Conservation (phyloP, 2,113 vertebrate genomes). For the Cephalopterus ornatus region DNA sequence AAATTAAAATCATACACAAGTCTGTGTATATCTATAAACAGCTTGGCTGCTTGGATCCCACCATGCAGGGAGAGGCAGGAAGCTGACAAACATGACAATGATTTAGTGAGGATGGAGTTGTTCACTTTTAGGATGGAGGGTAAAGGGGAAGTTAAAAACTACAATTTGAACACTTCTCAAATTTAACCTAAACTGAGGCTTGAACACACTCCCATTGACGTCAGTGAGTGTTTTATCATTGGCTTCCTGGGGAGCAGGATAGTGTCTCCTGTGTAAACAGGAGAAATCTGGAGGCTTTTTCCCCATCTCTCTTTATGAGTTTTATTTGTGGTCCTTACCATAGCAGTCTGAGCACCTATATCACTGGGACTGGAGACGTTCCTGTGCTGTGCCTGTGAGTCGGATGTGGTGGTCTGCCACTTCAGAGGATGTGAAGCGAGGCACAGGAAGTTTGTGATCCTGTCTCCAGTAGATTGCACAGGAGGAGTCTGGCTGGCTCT, state of each 20-base stretch:
- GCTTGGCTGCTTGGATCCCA: constrained; percentile 21
- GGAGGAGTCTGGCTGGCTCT: constrained; percentile 34
- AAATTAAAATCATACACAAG: constrained; percentile 58
- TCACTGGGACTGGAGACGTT: background rate
- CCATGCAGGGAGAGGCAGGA: constrained; percentile 38
- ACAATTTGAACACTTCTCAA: background rate
- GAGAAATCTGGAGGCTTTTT: background rate
- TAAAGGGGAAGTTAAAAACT: constrained; percentile 36
- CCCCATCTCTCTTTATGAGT: background rate
- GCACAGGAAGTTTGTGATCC: background rate
- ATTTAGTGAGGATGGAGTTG: constrained; percentile 57
- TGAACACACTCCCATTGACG: constrained; percentile 34
- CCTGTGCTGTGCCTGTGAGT: background rate
- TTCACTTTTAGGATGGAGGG: background rate
- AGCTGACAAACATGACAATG: constrained; percentile 33
- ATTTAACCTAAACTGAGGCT: constrained; percentile 24
- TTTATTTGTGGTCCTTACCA: background rate
- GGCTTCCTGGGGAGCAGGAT: background rate
- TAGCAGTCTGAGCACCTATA: background rate
- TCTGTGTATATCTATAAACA: constrained; percentile 45
- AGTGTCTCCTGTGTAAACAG: background rate
- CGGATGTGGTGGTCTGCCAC: background rate
- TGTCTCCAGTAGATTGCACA: constrained; percentile 5
- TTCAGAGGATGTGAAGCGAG: background rate
- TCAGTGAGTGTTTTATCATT: constrained; percentile 20